These are phyloP conservation scores for Enoplosus armatus DNA, from an alignment of 2,797 vertebrate genomes.

Conservation along the genomic window DNA sequence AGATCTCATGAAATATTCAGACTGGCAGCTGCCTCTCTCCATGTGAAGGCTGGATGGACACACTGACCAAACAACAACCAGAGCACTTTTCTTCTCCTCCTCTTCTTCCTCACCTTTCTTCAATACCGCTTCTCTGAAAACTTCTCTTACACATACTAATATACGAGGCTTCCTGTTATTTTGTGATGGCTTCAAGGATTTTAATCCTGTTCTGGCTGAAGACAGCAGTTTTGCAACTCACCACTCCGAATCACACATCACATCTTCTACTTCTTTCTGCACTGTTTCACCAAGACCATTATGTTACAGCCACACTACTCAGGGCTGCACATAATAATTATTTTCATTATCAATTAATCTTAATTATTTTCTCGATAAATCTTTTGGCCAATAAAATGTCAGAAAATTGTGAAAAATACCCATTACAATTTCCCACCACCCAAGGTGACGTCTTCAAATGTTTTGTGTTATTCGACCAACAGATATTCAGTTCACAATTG, in stretches of 20 bases:
- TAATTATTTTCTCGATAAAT: not conserved
- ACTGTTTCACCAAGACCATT: not conserved
- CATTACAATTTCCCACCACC: too few relatives aligned
- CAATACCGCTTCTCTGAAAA: not conserved
- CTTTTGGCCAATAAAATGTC: not conserved
- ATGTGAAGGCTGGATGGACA: conserved; percentile 79
- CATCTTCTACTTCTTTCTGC: not conserved
- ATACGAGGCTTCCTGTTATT: conserved; percentile 2
- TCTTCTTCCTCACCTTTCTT: conserved; percentile 30
- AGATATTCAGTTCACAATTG: too few relatives aligned
- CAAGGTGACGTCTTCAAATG: too few relatives aligned
- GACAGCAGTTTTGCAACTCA: not conserved
- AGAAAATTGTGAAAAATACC: not conserved
- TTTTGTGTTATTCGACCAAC: too few relatives aligned
- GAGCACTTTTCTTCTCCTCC: conserved; percentile 41
- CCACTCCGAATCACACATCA: not conserved
- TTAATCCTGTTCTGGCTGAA: not conserved
- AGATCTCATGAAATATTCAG: conserved; percentile 90
- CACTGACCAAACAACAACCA: conserved; percentile 78
- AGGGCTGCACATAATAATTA: not conserved
- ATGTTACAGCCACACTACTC: not conserved
- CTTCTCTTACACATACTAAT: not conserved
- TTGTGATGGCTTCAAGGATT: not conserved
- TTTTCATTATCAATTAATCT: not conserved
- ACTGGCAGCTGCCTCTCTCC: conserved; percentile 89